A percentile compares a stretch with the other conserved stretches of the same genome.
These are phyloP conservation scores for Euwallacea similis DNA, from an alignment of 1,140 invertebrate species.

Conservation along the genomic window DNA sequence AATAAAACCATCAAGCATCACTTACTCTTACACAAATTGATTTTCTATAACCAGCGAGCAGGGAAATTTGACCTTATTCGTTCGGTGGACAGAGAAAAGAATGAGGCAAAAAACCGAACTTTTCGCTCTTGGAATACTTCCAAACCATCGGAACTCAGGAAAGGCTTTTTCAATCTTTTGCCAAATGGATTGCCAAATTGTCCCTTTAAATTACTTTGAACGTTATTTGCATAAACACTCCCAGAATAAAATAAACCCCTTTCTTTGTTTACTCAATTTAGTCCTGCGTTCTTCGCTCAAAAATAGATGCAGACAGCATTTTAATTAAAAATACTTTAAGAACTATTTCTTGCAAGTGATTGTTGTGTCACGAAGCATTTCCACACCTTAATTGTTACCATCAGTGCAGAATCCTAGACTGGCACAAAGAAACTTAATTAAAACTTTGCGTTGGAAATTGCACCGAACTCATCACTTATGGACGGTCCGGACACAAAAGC, in stretches of 20 bases:
- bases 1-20: no score
- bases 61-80: conserved; percentile 3
- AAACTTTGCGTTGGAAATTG: no score
- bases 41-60: conserved; percentile 1
- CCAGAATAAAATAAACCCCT: no score
- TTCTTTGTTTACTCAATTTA: no score
- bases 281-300: no score
- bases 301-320: no score
- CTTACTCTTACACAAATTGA: background rate
- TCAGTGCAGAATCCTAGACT: no score
- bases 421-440: no score
- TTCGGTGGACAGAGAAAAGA: background rate
- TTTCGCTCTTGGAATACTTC: background rate
- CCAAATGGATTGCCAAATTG: background rate
- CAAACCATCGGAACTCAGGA: background rate
- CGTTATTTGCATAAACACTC: conserved; percentile 1
- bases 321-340: no score
- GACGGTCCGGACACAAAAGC: background rate
- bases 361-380: no score
- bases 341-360: no score
- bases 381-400: no score
- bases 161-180: background rate
- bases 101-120: background rate
- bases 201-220: background rate
- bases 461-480: background rate